Evolutionary conservation across 2,113 vertebrate genomes (phyloP).

Genomic region (Hyaena hyaena): DNA sequence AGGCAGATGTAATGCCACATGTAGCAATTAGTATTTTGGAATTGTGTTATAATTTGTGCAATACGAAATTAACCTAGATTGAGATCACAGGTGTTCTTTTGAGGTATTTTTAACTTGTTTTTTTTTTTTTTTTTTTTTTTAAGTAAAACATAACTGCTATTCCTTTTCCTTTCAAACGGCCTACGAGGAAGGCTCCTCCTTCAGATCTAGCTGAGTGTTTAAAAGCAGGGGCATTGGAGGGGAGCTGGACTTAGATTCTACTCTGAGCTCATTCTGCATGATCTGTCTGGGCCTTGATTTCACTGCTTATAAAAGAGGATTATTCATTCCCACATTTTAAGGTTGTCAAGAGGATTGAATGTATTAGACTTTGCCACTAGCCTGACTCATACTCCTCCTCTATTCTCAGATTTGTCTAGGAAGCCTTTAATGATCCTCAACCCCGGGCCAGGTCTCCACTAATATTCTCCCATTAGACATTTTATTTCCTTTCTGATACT

Average conservation of each 20-base stretch:
- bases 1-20: slow-evolving; percentile 53
- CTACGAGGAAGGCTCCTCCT: not conserved
- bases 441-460: not conserved
- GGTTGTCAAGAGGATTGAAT: not conserved
- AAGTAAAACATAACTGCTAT: slow-evolving; percentile 35
- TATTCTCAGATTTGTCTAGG: not conserved
- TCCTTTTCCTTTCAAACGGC: slow-evolving; percentile 34
- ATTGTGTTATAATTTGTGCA: slow-evolving; percentile 59
- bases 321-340: not conserved
- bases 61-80: slow-evolving; percentile 63
- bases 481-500: not conserved
- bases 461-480: not conserved
- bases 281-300: not conserved
- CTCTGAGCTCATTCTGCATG: not conserved
- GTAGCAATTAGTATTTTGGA: slow-evolving; percentile 61
- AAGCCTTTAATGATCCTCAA: not conserved
- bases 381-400: not conserved
- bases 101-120: slow-evolving; percentile 50
- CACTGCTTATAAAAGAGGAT: not conserved
- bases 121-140: slow-evolving; percentile 36
- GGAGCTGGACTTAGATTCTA: not conserved
- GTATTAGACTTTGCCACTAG: not conserved
- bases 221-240: not conserved
- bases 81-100: slow-evolving; percentile 54
- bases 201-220: not conserved